Evolutionary conservation across 1,140 invertebrate species (phyloP).

Genomic region (Penaeus vannamei): DNA sequence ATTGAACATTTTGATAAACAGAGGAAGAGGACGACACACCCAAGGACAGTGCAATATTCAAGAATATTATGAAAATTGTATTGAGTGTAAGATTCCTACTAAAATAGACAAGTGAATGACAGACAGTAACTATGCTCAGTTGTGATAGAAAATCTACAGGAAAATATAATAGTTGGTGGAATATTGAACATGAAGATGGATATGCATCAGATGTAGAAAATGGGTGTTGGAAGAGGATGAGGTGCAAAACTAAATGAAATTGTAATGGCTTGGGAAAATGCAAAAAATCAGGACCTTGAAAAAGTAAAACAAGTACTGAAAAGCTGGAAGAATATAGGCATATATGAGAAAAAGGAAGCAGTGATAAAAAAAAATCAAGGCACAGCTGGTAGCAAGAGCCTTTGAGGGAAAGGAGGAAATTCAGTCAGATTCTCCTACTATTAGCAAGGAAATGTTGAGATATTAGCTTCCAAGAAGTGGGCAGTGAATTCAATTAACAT

Average conservation of each 20-base stretch:
- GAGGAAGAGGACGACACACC: not conserved
- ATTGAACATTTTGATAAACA: not conserved
- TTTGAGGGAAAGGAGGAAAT: conserved; percentile 37
- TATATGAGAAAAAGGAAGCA: conserved; percentile 25
- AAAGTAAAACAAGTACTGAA: not conserved
- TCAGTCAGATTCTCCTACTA: conserved; percentile 6
- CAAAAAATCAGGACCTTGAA: not conserved
- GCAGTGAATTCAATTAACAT: conserved; percentile 37
- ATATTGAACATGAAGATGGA: not conserved
- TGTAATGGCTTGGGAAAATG: conserved; percentile 1
- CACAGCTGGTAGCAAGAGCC: conserved; percentile 13
- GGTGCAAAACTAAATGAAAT: conserved; percentile 9
- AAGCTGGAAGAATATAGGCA: conserved; percentile 9
- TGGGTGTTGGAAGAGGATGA: conserved; percentile 30
- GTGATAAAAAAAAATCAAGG: conserved; percentile 21
- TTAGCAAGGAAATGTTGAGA: conserved; percentile 45
- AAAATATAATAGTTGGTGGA: not conserved
- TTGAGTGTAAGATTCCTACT: not conserved
- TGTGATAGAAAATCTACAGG: not conserved
- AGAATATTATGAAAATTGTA: not conserved
- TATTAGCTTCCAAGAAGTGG: conserved; percentile 20
- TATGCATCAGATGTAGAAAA: not conserved
- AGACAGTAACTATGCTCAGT: not conserved
- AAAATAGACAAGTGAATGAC: not conserved
- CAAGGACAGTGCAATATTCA: not conserved